Evolutionary conservation across 2,113 vertebrate species (phyloP), one percentile per base, ranked within the genome.

Genomic region (Semnornis frantzii): DNA sequence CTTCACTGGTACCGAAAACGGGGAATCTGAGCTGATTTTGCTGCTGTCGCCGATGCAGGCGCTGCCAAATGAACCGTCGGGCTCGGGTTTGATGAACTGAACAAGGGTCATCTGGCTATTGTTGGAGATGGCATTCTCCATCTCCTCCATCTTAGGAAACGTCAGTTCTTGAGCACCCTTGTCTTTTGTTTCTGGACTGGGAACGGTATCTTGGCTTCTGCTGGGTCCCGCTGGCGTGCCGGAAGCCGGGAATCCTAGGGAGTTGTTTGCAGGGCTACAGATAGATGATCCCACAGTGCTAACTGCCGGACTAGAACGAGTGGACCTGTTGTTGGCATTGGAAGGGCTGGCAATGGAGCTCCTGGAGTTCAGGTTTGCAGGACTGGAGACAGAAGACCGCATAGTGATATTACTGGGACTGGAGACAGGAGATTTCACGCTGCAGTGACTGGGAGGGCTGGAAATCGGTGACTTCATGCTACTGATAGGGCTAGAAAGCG

Each of bases 41-140:
- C 93, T 81, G 75, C 97, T 98, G 95, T 97, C 98, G 13, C 98
- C 98, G 44, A 99, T 97, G 97, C 99, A 99, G 30, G 99, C 98
- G 81, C 98, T 98, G 96, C 98, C 98, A 25, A 98, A 99, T 31
- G 98, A 98, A 52, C 98, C 98, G 0, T 98, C 99, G 24, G 99
- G 99, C 96, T 99, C 99, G 0, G 99, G 98, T 93, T 99, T 99
- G 82, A 99, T 99, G 97, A 98, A 99, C 95, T 99, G 99, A 89
- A 99, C 97, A 59, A 99, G 98, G 96, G 98, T 98, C 97, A 99
- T 98, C 96, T 98, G 98, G 96, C 98, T 97, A 17, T 94, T 98
- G 28, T 97, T 99, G 93, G 98, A 98, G 84, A 98, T 98, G 93
- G 99, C 97, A 4, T 97, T 98, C 30, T 99, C 99, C 39, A 98